Evolutionary conservation across 1,140 invertebrate species (phyloP).

Genomic region (Drosophila setifemur): DNA sequence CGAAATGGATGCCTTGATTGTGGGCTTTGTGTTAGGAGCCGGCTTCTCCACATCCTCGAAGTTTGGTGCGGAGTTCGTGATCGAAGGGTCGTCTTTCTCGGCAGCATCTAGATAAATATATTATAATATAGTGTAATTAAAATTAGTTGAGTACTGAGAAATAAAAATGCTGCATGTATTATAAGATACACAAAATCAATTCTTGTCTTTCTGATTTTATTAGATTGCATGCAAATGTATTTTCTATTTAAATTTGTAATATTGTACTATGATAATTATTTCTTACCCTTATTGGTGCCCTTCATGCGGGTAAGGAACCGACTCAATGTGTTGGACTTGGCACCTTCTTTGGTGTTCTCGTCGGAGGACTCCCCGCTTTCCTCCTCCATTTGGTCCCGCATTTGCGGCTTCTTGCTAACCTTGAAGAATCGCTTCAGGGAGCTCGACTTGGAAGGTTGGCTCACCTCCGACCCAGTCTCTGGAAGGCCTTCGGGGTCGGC

Average conservation of each 20-base stretch:
- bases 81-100: too few relatives aligned
- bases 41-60: too few relatives aligned
- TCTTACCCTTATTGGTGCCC: slow-evolving; percentile 21
- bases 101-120: too few relatives aligned
- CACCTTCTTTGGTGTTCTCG: slow-evolving; percentile 8
- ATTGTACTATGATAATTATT: not conserved
- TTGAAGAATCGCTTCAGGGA: slow-evolving; percentile 65
- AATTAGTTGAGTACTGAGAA: too few relatives aligned
- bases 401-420: slow-evolving; percentile 36
- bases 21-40: slow-evolving; percentile 26
- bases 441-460: slow-evolving; percentile 5
- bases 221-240: too few relatives aligned
- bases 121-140: too few relatives aligned
- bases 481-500: slow-evolving; percentile 15
- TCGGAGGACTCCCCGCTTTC: not conserved
- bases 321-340: slow-evolving; percentile 13
- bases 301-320: slow-evolving; percentile 38
- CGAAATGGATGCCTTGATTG: slow-evolving; percentile 48
- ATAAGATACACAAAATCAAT: too few relatives aligned
- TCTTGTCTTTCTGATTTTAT: too few relatives aligned
- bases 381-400: slow-evolving; percentile 4
- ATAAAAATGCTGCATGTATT: too few relatives aligned
- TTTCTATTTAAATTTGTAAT: too few relatives aligned
- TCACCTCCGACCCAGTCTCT: not conserved
- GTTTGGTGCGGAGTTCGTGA: too few relatives aligned